Conservation (phyloP, 1,140 invertebrate species). For the Druon quercuslanigerum region DNA sequence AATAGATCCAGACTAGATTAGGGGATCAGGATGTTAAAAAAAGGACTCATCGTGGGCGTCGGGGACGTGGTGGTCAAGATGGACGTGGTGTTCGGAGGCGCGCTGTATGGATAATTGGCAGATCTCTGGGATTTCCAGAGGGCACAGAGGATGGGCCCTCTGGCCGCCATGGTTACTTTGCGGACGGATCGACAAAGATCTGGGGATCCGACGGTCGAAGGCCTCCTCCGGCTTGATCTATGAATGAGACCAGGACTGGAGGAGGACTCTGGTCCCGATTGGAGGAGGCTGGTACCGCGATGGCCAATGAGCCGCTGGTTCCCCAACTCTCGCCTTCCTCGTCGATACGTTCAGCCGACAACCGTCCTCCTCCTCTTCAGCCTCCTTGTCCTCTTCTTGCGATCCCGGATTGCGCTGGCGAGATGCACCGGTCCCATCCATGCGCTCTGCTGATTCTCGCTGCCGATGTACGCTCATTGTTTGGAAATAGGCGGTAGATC, state of each 20-base stretch:
- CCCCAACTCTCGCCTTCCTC: slow-evolving; percentile 52
- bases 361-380: slow-evolving; percentile 44
- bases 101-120: slow-evolving; percentile 59
- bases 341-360: slow-evolving; percentile 41
- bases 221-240: slow-evolving; percentile 59
- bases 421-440: slow-evolving; percentile 32
- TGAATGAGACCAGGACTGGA: slow-evolving; percentile 62
- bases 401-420: slow-evolving; percentile 8
- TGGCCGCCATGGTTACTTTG: slow-evolving; percentile 38
- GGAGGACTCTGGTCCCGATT: slow-evolving; percentile 63
- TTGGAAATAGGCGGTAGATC: slow-evolving; percentile 71
- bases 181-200: slow-evolving; percentile 58
- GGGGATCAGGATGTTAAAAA: not conserved
- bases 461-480: slow-evolving; percentile 59
- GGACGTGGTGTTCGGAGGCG: slow-evolving; percentile 42
- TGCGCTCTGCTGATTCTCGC: slow-evolving; percentile 7
- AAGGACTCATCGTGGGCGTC: slow-evolving; percentile 19
- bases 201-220: slow-evolving; percentile 56
- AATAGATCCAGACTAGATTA: slow-evolving; percentile 7
- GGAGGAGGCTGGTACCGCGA: slow-evolving; percentile 57
- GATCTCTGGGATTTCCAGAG: slow-evolving; percentile 43
- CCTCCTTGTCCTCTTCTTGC: slow-evolving; percentile 32
- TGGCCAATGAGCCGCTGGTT: slow-evolving; percentile 60
- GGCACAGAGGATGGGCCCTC: slow-evolving; percentile 46
- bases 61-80: slow-evolving; percentile 9